A percentile compares a stretch with the other conserved stretches of the same genome.
Evolutionary conservation across 2,113 vertebrate species (phyloP).

Genomic region (Macrotis lagotis): DNA sequence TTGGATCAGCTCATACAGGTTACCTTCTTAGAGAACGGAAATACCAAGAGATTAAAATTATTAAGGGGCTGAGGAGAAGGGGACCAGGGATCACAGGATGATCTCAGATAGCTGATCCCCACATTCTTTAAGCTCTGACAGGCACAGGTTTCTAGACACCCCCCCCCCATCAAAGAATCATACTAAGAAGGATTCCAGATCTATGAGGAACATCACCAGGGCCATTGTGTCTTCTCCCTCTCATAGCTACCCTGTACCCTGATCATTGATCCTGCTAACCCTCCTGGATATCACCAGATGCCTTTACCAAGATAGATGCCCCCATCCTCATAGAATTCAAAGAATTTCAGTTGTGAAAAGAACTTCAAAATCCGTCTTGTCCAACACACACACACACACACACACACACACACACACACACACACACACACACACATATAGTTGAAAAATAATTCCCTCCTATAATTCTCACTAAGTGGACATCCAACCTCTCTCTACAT

Average conservation of each 20-base stretch:
- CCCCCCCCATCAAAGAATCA: neutral
- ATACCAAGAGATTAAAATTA: too few relatives aligned
- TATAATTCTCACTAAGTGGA: neutral
- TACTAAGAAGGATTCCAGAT: neutral
- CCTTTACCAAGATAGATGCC: neutral
- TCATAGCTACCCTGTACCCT: neutral
- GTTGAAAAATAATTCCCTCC: neutral
- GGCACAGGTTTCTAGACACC: too few relatives aligned
- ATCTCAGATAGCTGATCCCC: neutral
- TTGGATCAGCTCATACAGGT: neutral
- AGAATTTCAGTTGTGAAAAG: neutral
- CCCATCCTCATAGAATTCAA: neutral
- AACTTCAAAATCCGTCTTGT: neutral
- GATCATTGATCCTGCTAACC: too few relatives aligned
- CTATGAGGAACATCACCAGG: too few relatives aligned
- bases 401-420: too few relatives aligned
- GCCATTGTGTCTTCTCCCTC: neutral
- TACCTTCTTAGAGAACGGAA: neutral
- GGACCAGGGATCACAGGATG: neutral
- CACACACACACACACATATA: too few relatives aligned
- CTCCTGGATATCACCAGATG: neutral
- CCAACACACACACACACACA: too few relatives aligned
- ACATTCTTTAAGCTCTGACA: neutral
- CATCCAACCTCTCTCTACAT: neutral
- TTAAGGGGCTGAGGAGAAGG: too few relatives aligned